Evolutionary conservation across 2,113 vertebrate genomes (phyloP).

Genomic region (Sphaerodactylus townsendi): DNA sequence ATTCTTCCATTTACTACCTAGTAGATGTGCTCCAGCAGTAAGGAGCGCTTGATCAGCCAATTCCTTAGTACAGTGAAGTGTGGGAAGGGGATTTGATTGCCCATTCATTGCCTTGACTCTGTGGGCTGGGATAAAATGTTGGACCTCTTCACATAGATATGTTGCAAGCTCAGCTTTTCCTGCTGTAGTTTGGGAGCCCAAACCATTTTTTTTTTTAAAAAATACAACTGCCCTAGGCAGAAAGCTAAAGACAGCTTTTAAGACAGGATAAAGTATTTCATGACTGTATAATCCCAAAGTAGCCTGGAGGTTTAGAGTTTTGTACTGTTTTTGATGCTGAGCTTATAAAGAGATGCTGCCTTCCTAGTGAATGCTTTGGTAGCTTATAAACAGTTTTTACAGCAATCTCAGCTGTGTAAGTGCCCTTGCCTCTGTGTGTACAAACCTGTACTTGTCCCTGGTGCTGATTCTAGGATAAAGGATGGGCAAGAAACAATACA

Average conservation of each 20-base stretch:
- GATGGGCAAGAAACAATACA: neutral
- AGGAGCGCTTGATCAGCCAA: constrained; percentile 32
- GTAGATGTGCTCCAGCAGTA: constrained; percentile 28
- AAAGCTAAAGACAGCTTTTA: constrained; percentile 64
- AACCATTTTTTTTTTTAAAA: constrained; percentile 26
- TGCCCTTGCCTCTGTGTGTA: constrained; percentile 27
- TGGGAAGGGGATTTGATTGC: constrained; percentile 39
- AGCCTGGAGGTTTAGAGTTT: constrained; percentile 64
- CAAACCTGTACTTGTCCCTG: neutral
- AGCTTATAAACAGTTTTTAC: constrained; percentile 40
- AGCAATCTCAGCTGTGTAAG: neutral
- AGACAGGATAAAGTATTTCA: constrained; percentile 67
- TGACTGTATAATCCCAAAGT: constrained; percentile 61
- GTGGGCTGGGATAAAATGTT: constrained; percentile 13
- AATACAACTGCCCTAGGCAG: constrained; percentile 54
- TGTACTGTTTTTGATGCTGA: constrained; percentile 63
- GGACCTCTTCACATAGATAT: constrained; percentile 31
- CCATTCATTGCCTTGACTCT: neutral
- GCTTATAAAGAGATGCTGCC: constrained; percentile 56
- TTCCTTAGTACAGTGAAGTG: constrained; percentile 13
- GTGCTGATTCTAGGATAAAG: neutral
- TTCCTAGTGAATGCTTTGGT: constrained; percentile 35
- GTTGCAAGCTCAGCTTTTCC: constrained; percentile 38
- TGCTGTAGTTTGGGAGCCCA: constrained; percentile 35
- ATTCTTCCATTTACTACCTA: constrained; percentile 17